Evolutionary conservation across 2,888 invertebrate species (phyloP), one percentile per base, ranked within the genome.

Genomic region (Leptinotarsa haldemani): DNA sequence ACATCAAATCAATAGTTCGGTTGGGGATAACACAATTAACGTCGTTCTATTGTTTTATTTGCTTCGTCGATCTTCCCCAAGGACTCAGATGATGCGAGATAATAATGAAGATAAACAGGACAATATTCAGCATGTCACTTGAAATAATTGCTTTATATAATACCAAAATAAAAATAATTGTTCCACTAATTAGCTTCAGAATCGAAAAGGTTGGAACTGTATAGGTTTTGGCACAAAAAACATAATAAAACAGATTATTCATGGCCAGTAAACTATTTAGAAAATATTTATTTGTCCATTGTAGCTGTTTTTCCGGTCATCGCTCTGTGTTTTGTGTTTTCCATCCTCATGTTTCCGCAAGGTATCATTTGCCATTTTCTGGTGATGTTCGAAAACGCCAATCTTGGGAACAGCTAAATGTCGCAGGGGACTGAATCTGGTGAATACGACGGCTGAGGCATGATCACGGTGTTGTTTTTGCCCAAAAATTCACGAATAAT

Each of bases 1-100:
- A 22, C 56, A 56, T 56, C 56, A 56, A 20, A 56, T 25, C 56
- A 15, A 56, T 56, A 56, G 12, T 56, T 56, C 56, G 13, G 16
- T 13, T 20, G 16, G 1, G 22, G 56, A 22, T 15, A 13, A 56
- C 56, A 22, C 22, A 56, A 18, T 56, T 56, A 25, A 22, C 56
- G 20, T 25, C 56, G 22, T 56, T 56, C 56, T 15, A 56, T 56
- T 56, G 56, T 56, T 22, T 22, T 22, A 20, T 22, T 56, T 22
- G 56, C 56, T 20, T 56, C 56, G 20, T 20, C 22, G 22, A 4
- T 15, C 22, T 22, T 15, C 15, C 56, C 56, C 22, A 56, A 56
- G 56, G 56, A 56, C 56, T 3, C 13, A 15, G 56, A 22, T 22
- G 56, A 22, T 15, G 56, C 5, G 20, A 20, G 56, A 20, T 0